phyloP scores from a whole-genome alignment of 2,888 invertebrate species.

The Sphinx pinastri region DNA sequence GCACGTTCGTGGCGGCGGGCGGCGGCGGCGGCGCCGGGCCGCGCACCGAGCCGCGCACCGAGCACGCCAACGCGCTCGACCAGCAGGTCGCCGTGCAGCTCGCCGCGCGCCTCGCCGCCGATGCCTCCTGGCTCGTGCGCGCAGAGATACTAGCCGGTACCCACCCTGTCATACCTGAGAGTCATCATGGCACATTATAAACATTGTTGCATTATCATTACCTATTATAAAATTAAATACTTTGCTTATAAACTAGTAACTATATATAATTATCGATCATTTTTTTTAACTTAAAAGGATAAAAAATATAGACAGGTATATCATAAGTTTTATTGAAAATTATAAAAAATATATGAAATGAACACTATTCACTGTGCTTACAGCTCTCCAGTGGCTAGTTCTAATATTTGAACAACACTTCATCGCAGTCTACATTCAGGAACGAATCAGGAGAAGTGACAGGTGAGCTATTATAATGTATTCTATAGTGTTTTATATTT shows the following conservation, averaged over 20 bases:
- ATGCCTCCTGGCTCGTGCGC: conserved; percentile 95
- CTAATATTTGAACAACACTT: conserved; percentile 95
- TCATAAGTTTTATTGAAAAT: too few species aligned
- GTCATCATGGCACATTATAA: too few species aligned
- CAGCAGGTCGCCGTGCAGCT: conserved; percentile 95
- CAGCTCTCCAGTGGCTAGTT: conserved; percentile 91
- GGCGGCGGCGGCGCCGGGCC: conserved; percentile 88
- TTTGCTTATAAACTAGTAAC: too few species aligned
- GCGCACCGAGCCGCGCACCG: conserved; percentile 93
- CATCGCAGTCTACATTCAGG: conserved; percentile 89
- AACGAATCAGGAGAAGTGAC: conserved; percentile 63
- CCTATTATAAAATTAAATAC: too few species aligned
- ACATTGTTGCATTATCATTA: too few species aligned
- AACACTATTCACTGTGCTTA: conserved; percentile 32
- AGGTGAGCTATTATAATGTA: conserved; percentile 44
- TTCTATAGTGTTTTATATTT: not conserved
- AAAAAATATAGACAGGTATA: too few species aligned
- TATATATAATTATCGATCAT: too few species aligned
- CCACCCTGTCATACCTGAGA: too few species aligned
- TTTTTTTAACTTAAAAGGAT: too few species aligned
- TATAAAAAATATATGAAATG: not conserved
- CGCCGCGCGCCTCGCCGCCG: conserved; percentile 88
- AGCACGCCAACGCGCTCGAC: conserved; percentile 97
- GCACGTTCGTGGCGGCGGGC: conserved; percentile 95
- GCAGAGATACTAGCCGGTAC: conserved; percentile 87